Percentiles rank a stretch among this genome's conserved stretches.
Evolutionary conservation across 2,888 invertebrate species (phyloP).

Genomic region (Leucoma salicis): DNA sequence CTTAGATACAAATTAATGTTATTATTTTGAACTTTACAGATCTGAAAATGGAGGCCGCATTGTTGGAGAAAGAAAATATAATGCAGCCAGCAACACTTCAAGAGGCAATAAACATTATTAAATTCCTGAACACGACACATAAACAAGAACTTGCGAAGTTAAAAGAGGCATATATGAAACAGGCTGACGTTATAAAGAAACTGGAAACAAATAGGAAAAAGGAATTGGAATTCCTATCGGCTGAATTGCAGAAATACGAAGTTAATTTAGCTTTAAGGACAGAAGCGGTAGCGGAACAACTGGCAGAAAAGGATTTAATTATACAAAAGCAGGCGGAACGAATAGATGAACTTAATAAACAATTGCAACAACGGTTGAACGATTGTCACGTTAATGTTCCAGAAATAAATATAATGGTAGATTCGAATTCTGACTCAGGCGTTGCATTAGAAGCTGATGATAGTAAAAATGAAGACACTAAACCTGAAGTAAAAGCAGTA

Average conservation of each 20-base stretch:
- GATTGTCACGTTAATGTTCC: conserved; percentile 47
- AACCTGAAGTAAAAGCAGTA: conserved; percentile 56
- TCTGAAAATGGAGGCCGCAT: conserved; percentile 40
- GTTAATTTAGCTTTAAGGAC: conserved; percentile 65
- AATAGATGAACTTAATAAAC: conserved; percentile 63
- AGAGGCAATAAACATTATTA: conserved; percentile 74
- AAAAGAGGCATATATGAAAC: conserved; percentile 62
- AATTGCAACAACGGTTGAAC: conserved; percentile 43
- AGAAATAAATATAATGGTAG: conserved; percentile 59
- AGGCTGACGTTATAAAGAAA: conserved; percentile 66
- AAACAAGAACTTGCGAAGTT: conserved; percentile 69
- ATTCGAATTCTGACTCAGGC: conserved; percentile 77
- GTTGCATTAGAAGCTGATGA: conserved; percentile 71
- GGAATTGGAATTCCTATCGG: conserved; percentile 71
- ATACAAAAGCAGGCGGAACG: conserved; percentile 62
- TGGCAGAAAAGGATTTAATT: conserved; percentile 67
- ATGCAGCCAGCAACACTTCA: conserved; percentile 67
- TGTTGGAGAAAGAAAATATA: conserved; percentile 55
- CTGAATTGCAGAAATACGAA: conserved; percentile 74
- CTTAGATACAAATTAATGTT: conserved; percentile 19
- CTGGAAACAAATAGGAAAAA: conserved; percentile 69
- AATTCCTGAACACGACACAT: conserved; percentile 71
- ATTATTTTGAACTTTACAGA: conserved; percentile 50
- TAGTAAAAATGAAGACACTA: conserved; percentile 51
- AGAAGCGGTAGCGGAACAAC: conserved; percentile 63